These are phyloP conservation scores for Holotrichia oblita DNA, from an alignment of 1,140 invertebrate genomes.

Conservation along the genomic window DNA sequence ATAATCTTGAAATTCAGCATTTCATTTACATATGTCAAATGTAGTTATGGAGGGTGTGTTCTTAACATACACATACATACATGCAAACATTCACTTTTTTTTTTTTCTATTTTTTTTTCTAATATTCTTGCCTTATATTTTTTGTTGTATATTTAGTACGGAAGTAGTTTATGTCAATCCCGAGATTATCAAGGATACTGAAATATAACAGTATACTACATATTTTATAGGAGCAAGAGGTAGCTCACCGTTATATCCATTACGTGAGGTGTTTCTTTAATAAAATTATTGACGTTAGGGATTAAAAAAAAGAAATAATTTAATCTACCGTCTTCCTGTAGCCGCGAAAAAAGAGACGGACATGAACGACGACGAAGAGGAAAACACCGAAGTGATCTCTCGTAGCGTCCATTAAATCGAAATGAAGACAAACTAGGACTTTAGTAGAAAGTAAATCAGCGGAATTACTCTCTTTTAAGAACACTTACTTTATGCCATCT, in stretches of 20 bases:
- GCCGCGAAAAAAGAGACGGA: not conserved
- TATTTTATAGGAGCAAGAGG: too few species aligned
- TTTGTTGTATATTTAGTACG: too few species aligned
- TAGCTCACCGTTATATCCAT: not conserved
- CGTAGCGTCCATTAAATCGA: slow-evolving; percentile 22
- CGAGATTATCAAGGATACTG: too few species aligned
- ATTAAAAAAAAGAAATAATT: slow-evolving; percentile 18
- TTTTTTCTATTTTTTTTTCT: too few species aligned
- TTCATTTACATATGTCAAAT: too few species aligned
- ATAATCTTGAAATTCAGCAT: too few species aligned
- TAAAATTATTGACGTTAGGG: slow-evolving; percentile 7
- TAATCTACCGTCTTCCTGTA: not conserved
- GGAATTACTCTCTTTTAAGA: slow-evolving; percentile 33
- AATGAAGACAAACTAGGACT: slow-evolving; percentile 31
- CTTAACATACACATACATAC: too few species aligned
- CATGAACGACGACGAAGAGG: not conserved
- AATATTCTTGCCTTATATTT: too few species aligned
- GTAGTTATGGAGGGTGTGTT: too few species aligned
- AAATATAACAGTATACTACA: too few species aligned
- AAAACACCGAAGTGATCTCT: slow-evolving; percentile 19
- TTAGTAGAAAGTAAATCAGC: slow-evolving; percentile 30
- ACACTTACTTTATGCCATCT: slow-evolving; percentile 33
- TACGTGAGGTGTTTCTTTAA: not conserved
- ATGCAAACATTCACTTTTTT: too few species aligned
- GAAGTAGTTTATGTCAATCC: too few species aligned